These are phyloP conservation scores for Nymphalis polychloros DNA, from an alignment of 2,888 invertebrate genomes.

Conservation along the genomic window DNA sequence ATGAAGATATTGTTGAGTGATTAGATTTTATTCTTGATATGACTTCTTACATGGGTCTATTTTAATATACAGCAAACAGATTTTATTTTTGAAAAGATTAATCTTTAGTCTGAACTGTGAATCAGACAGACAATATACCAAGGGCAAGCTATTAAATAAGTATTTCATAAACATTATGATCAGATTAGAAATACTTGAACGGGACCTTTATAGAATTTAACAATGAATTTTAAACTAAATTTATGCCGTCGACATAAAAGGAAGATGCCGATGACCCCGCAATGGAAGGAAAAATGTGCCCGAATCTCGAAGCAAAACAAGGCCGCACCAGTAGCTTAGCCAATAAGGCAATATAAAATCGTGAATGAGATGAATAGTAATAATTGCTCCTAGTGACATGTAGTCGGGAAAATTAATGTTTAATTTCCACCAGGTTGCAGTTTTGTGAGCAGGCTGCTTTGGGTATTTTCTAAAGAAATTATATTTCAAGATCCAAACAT, in stretches of 20 bases:
- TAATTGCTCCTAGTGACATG: not conserved
- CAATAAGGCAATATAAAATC: not conserved
- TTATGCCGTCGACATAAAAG: constrained; percentile 33
- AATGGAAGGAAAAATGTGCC: constrained; percentile 25
- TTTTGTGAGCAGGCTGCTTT: too few species aligned
- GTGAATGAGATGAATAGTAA: not conserved
- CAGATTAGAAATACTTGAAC: not conserved
- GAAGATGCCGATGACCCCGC: constrained; percentile 19
- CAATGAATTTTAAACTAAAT: constrained; percentile 1
- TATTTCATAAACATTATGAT: not conserved
- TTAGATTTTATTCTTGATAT: too few species aligned
- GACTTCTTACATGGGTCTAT: too few species aligned
- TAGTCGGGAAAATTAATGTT: not conserved
- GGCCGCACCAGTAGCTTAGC: constrained; percentile 1
- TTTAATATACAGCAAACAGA: too few species aligned
- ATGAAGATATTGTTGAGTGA: too few species aligned
- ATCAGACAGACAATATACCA: too few species aligned
- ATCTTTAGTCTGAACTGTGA: too few species aligned
- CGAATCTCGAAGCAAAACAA: constrained; percentile 9
- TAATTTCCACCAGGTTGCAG: too few species aligned
- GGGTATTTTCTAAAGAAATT: too few species aligned
- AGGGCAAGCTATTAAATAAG: not conserved
- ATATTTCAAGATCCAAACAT: too few species aligned
- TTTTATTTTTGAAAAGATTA: too few species aligned
- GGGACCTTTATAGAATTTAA: not conserved